Conservation (phyloP, 2,113 vertebrate genomes). For the Tachysurus vachellii region DNA sequence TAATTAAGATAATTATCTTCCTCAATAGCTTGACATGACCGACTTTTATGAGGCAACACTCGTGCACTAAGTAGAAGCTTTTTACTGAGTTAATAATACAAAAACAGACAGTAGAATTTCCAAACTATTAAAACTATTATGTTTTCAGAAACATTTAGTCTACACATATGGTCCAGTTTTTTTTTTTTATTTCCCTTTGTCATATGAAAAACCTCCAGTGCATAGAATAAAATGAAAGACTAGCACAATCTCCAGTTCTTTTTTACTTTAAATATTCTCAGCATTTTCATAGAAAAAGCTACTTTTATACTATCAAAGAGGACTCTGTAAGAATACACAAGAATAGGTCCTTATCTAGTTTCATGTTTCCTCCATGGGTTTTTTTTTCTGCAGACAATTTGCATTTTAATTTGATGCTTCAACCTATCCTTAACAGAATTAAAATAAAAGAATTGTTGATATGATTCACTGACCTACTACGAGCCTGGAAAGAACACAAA, state of each 20-base stretch:
- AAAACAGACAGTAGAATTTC: background rate
- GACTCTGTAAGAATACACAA: constrained; percentile 59
- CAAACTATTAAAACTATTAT: background rate
- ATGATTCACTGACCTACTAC: constrained; percentile 66
- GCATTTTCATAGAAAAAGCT: constrained; percentile 61
- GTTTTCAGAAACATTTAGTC: constrained; percentile 5
- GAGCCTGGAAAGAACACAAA: constrained; percentile 50
- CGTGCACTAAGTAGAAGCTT: constrained; percentile 13
- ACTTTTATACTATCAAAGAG: constrained; percentile 65
- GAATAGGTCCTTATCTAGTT: constrained; percentile 70
- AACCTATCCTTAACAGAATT: constrained; percentile 78
- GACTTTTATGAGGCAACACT: constrained; percentile 21
- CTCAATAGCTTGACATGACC: constrained; percentile 34
- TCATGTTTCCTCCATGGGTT: constrained; percentile 43
- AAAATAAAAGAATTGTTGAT: constrained; percentile 67
- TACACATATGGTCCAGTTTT: background rate
- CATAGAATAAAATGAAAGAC: constrained; percentile 36
- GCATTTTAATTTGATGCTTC: constrained; percentile 80
- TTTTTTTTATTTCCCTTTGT: constrained; percentile 6
- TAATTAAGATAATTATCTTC: constrained; percentile 43
- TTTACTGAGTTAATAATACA: constrained; percentile 7
- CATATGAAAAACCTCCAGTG: background rate
- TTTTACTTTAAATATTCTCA: constrained; percentile 54
- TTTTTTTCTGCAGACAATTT: constrained; percentile 73
- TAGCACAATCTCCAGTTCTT: background rate